Base-by-base conservation (phyloP, 2,113 vertebrate genomes). In the Sylvicapra grimmia region DNA sequence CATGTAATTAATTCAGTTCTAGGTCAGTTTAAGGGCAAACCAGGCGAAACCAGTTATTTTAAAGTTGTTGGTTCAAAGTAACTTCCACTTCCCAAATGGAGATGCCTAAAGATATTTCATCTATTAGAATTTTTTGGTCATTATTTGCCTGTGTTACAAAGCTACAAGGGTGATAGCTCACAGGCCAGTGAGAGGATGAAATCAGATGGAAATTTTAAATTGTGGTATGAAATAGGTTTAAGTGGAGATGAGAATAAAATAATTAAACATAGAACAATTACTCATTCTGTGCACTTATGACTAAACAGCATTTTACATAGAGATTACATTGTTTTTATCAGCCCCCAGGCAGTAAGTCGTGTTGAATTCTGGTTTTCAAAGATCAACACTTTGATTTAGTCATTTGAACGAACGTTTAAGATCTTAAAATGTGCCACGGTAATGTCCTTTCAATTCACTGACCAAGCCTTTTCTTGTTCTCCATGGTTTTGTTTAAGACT, bases 11-110 rank as follows among this genome's bases (percentile, higher is more conserved):
- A 96, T 80, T 93, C 53, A 72, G 59, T 89, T 95, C 88, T 82
- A 83, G 56, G 44, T 97, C 82, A 86, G 44, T 63, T 94, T 59
- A 83, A 94, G 94, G 86, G 95, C 88, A 92, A 93, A 54, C 47
- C 86, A 90, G 25, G 94, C 3, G 1, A 95, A 94, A 61, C 56
- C 33, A 16, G 31, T 92, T 96, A 90, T 89, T 96, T 77, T 95
- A 86, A 96, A 93, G 90, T 77, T 82, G 58, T 65, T 65, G 27
- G 51, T 84, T 96, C 92, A 94, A 65, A 88, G 65, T 29, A 95
- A 83, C 72, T 68, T 92, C 47, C 56, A 92, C 51, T 36, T 58
- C 56, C 65, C 79, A 47, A 89, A 77, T n/a, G 5, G 31, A 94
- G 53, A 89, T 13, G 27, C 33, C 68, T 29, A 59, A 36, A 83